A percentile compares a stretch with the other conserved stretches of the same genome.
These are phyloP conservation scores for Syngnathus acus DNA, from an alignment of 2,797 vertebrate species.

Conservation along the genomic window DNA sequence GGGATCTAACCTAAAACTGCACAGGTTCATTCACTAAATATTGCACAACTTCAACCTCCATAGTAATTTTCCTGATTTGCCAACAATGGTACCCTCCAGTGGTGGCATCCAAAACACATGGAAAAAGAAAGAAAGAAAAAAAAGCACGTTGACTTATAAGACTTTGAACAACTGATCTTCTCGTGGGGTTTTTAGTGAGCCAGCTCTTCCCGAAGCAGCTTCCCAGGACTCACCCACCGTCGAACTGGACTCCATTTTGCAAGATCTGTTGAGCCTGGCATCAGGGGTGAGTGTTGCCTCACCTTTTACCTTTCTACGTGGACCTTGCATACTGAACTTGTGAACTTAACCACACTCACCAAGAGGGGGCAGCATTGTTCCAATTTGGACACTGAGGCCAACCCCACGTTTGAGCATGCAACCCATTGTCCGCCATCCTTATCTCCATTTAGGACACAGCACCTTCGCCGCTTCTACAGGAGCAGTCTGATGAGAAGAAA, in stretches of 20 bases:
- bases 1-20: conserved; percentile 27
- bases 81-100: too few relatives aligned
- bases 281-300: conserved; percentile 45
- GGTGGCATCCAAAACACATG: not conserved
- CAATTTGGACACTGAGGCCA: not conserved
- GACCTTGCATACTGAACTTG: too few relatives aligned
- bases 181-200: conserved; percentile 43
- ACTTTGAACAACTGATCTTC: not conserved
- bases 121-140: too few relatives aligned
- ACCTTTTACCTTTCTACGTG: too few relatives aligned
- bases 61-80: too few relatives aligned
- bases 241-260: conserved; percentile 68
- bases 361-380: conserved; percentile 61
- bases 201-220: conserved; percentile 46
- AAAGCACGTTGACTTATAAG: too few relatives aligned
- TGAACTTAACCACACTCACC: conserved; percentile 17
- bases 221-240: conserved; percentile 46
- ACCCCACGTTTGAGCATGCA: not conserved
- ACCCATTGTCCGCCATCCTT: not conserved
- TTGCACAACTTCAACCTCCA: not conserved
- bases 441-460: conserved; percentile 26
- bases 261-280: conserved; percentile 58
- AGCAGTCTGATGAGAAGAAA: conserved; percentile 38
- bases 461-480: conserved; percentile 40
- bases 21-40: conserved; percentile 46